Percentiles rank a stretch among this genome's conserved stretches.
These are phyloP conservation scores for Isoperla grammatica DNA, from an alignment of 2,888 invertebrate species.

Conservation along the genomic window DNA sequence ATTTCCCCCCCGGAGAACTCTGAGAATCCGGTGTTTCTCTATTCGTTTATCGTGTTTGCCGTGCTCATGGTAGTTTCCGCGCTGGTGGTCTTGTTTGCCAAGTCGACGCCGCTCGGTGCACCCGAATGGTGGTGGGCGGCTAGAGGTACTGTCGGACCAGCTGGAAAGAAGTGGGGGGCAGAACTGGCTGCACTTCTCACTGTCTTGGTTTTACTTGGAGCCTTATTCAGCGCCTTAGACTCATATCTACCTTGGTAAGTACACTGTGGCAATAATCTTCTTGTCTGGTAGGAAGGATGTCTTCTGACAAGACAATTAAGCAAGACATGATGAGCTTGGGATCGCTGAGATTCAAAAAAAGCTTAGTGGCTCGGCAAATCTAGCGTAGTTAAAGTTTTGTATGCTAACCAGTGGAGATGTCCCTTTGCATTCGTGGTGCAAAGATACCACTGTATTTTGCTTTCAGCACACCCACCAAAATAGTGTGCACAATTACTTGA, in stretches of 20 bases:
- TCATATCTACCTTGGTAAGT: slow-evolving; percentile 66
- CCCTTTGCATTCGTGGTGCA: too few species aligned
- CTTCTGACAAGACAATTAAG: neutral
- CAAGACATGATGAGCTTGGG: too few species aligned
- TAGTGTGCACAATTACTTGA: too few species aligned
- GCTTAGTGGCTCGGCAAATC: too few species aligned
- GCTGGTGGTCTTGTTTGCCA: slow-evolving; percentile 52
- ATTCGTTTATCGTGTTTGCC: slow-evolving; percentile 51
- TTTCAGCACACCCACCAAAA: too few species aligned
- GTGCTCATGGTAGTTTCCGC: slow-evolving; percentile 58
- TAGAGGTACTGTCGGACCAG: slow-evolving; percentile 4
- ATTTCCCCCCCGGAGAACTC: neutral
- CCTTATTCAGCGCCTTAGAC: slow-evolving; percentile 76
- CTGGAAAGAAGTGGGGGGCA: slow-evolving; percentile 44
- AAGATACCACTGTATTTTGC: too few species aligned
- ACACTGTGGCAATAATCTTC: neutral
- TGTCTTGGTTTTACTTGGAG: slow-evolving; percentile 64
- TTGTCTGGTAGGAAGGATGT: neutral
- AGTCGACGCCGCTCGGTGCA: slow-evolving; percentile 46
- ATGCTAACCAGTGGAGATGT: too few species aligned
- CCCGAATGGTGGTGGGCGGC: slow-evolving; percentile 89
- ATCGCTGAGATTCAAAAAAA: too few species aligned
- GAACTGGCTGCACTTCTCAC: slow-evolving; percentile 66
- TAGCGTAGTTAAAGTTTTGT: too few species aligned
- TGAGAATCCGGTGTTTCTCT: slow-evolving; percentile 44